Base-by-base conservation (phyloP, 1,140 invertebrate species). In the Orchestia grillus region DNA sequence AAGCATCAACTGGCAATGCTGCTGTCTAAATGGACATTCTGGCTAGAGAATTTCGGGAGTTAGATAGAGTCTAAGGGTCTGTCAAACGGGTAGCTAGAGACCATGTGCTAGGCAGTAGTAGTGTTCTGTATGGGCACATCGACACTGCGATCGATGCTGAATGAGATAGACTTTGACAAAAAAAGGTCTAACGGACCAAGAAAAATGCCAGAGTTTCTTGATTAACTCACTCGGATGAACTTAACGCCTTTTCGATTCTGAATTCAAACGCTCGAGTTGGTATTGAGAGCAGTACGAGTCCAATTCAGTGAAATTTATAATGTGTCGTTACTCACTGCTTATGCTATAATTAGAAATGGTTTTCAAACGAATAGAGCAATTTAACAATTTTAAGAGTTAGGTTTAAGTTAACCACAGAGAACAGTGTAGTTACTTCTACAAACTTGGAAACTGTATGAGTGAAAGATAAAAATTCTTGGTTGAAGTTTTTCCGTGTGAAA, bases 61-160 rank as follows among this genome's bases (percentile, higher is more conserved):
- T 94, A 94, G 92, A 94, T 94, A 94, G 44, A 47, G 92, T 94
- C 44, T 94, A 94, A 94, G 44, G 92, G 44, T 44, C 92, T 94
- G 92, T 94, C 92, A 94, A 94, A 94, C 44, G 92, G 44, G 92
- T 47, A 19, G 43, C 92, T 45, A 94, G 41, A 19, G 92, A n/a
- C 44, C 92, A 40, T 94, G 44, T 45, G 44, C 44, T 94, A 23
- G 43, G 43, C 92, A n/a, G 36, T 94, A 94, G 92, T 45, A 94
- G 92, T 94, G 92, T 47, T 94, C 44, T 40, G 43, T n/a, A 94
- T 94, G 43, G 92, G 43, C 92, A 44, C 92, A 94, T 94, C 44
- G 92, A 94, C 92, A 94, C 92, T 44, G 15, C 43, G 41, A 94
- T 94, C 44, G 92, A 94, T 94, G 8, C 92, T n/a, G 92, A n/a